Base-by-base conservation (phyloP, 1,140 invertebrate species). In the Bombus confusus region DNA sequence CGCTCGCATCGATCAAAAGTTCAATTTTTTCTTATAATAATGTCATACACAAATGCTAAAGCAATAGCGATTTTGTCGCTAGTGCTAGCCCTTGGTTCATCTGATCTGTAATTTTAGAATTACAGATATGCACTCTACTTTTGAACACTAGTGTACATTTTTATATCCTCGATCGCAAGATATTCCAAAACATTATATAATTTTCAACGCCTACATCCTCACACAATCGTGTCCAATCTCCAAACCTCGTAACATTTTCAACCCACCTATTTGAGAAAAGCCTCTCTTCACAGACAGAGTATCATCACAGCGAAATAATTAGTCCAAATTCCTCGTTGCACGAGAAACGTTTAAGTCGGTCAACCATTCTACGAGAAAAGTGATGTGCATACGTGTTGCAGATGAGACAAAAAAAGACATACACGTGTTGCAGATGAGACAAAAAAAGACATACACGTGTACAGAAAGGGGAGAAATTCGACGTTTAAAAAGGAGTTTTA, bases 401-500 rank as follows among this genome's bases (percentile, higher is more conserved):
- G 47, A 52, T 8, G 18, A 57, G 3, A n/a, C 13, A 25, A 10
- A 59, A 25, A 28, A 37, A 39, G 5, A 43, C 4, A n/a, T 1
- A 39, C 15, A 22, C 6, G 9, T n/a, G 12, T 39, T 69, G 3
- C 34, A 18, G 47, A 52, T 8, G 18, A 57, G 3, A n/a, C 13
- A 25, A 10, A 59, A 25, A 28, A 37, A 39, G 5, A 43, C 4
- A n/a, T 1, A 39, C 15, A 22, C 6, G n/a, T n/a, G n/a, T 47
- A 41, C 18, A 43, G 8, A 41, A 62, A 34, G 9, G 13, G 12
- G 8, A 34, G 28, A 75, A 28, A 82, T 43, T 41, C 3, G n/a
- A 41, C 31, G 62, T 84, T 84, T 79, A 41, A 59, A 62, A 59
- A 41, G 37, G 25, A 57, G 28, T 71, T 79, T 69, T n/a, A 79